Percentiles rank a stretch among this genome's conserved stretches.
These are phyloP conservation scores for Hyposmocoma kahamanoa DNA, from an alignment of 1,140 invertebrate species.

Conservation along the genomic window DNA sequence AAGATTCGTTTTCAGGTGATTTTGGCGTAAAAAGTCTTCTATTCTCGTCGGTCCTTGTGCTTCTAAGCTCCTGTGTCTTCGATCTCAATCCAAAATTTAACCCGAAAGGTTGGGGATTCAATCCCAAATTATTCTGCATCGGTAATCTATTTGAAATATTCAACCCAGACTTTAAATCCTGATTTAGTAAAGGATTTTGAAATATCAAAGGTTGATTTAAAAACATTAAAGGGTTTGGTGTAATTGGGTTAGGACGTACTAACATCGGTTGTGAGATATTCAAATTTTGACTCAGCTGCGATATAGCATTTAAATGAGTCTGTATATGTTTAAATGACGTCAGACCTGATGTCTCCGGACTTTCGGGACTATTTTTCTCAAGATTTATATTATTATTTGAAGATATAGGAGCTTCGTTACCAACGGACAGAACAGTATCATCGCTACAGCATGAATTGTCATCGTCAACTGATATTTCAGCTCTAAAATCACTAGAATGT, in stretches of 20 bases:
- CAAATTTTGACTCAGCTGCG: conserved; percentile 71
- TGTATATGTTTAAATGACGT: conserved; percentile 77
- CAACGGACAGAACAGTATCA: conserved; percentile 79
- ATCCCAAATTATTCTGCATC: conserved; percentile 32
- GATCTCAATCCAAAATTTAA: conserved; percentile 40
- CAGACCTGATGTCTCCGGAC: conserved; percentile 37
- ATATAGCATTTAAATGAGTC: conserved; percentile 75
- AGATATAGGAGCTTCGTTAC: conserved; percentile 74
- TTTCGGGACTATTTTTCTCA: conserved; percentile 27
- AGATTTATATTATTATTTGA: conserved; percentile 13
- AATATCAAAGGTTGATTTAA: conserved; percentile 68
- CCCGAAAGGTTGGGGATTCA: conserved; percentile 37
- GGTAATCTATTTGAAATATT: conserved; percentile 31
- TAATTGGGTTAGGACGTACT: conserved; percentile 62
- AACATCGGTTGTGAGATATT: conserved; percentile 60
- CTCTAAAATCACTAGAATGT: conserved; percentile 34
- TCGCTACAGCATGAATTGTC: conserved; percentile 78
- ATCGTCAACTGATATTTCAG: conserved; percentile 60
- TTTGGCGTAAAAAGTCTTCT: conserved; percentile 36
- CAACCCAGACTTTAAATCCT: conserved; percentile 42
- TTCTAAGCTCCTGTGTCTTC: conserved; percentile 31
- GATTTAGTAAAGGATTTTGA: conserved; percentile 53
- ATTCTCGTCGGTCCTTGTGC: conserved; percentile 38
- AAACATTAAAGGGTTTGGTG: conserved; percentile 70
- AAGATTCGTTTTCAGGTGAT: conserved; percentile 53